phyloP scores from a whole-genome alignment of 2,888 invertebrate genomes.

The Calameuta filiformis region DNA sequence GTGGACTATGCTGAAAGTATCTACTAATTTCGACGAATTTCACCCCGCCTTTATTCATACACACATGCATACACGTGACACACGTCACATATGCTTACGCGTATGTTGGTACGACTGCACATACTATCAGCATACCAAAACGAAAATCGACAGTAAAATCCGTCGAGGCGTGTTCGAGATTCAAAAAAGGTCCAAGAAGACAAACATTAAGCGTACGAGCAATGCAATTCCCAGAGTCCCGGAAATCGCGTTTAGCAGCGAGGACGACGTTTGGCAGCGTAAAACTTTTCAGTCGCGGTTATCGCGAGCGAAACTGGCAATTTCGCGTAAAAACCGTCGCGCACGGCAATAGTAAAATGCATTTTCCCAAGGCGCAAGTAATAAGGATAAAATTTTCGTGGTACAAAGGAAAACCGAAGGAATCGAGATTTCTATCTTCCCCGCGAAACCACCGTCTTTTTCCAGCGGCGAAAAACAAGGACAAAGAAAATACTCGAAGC shows the following conservation, averaged over 20 bases:
- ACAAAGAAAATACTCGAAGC: background rate
- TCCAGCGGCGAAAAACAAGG: background rate
- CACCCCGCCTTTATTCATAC: too few species aligned
- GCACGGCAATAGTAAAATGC: background rate
- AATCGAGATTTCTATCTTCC: background rate
- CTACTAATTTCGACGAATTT: background rate
- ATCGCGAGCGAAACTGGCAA: background rate
- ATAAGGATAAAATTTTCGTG: background rate
- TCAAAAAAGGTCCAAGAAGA: background rate
- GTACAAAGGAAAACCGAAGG: background rate
- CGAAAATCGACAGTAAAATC: background rate
- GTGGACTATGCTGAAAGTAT: too few species aligned
- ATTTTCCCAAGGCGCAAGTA: background rate
- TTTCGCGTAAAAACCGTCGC: background rate
- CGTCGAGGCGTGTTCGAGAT: background rate
- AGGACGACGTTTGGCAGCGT: background rate
- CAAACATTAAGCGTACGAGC: background rate
- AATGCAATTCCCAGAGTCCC: background rate
- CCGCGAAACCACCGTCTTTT: background rate
- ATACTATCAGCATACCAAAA: background rate
- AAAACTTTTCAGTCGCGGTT: background rate
- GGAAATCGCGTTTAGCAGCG: background rate
- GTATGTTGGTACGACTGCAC: background rate
- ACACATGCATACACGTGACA: background rate
- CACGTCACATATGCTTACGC: background rate